Conservation (phyloP, 2,797 vertebrate species). For the Capromys pilorides region DNA sequence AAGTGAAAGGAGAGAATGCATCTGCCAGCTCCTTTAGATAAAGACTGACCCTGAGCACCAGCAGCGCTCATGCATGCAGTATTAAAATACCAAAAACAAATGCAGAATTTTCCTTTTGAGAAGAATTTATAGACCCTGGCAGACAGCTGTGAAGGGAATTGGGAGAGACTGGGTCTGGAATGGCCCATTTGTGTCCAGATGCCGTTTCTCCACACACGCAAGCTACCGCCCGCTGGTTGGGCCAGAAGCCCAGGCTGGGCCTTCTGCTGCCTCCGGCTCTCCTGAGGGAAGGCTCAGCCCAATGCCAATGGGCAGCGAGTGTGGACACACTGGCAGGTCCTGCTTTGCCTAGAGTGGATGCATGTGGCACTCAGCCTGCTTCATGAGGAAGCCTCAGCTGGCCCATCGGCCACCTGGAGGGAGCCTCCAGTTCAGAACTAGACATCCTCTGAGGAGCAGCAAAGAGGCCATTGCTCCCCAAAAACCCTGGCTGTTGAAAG, state of each 20-base stretch:
- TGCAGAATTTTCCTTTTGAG: neutral
- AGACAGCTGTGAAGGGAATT: neutral
- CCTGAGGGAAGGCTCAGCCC: neutral
- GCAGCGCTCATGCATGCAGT: fast-evolving
- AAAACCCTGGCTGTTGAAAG: neutral
- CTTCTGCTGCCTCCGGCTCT: constrained; percentile 13
- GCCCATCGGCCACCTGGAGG: neutral
- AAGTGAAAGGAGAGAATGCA: neutral
- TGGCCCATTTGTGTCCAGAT: neutral
- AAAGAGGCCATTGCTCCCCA: neutral
- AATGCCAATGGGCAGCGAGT: constrained; percentile 57
- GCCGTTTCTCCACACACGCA: neutral
- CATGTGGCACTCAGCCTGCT: neutral
- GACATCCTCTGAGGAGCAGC: neutral
- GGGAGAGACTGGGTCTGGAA: neutral
- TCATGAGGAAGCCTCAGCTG: neutral
- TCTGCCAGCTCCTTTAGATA: neutral
- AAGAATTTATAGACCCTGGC: constrained; percentile 43
- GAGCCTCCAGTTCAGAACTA: neutral
- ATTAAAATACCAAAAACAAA: constrained; percentile 20
- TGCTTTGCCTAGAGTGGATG: constrained; percentile 57
- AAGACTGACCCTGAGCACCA: neutral
- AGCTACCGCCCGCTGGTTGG: neutral
- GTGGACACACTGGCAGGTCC: constrained; percentile 46
- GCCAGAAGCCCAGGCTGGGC: constrained; percentile 28